Conservation (phyloP, 2,888 invertebrate species). For the Pachycephus smyrnensis region DNA sequence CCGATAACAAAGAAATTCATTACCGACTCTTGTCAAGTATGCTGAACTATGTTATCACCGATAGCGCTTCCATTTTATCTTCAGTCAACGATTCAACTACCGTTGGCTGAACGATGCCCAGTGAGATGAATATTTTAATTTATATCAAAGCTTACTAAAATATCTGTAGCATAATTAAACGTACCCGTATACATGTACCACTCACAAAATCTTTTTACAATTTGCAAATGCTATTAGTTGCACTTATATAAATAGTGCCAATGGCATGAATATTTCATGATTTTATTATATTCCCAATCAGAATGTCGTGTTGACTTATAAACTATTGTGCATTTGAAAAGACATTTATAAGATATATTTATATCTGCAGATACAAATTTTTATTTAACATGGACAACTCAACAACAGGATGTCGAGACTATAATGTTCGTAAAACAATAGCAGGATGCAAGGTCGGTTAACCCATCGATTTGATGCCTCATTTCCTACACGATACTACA, state of each 20-base stretch:
- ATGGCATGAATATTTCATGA: no score
- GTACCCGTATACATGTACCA: not conserved
- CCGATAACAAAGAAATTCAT: not conserved
- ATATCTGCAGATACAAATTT: not conserved
- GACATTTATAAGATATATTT: not conserved
- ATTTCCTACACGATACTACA: not conserved
- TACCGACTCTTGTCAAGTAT: not conserved
- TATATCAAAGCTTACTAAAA: not conserved
- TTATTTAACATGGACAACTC: not conserved
- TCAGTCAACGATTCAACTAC: not conserved
- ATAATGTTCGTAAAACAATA: not conserved
- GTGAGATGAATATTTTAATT: not conserved
- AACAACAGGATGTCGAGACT: not conserved
- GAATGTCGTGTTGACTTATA: not conserved
- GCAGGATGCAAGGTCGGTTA: conserved; percentile 11
- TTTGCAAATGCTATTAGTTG: not conserved
- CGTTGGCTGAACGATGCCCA: not conserved
- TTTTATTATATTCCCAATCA: no score
- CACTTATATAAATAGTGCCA: not conserved
- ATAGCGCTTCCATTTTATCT: not conserved
- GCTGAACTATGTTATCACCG: not conserved
- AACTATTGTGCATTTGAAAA: not conserved
- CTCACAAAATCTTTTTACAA: not conserved
- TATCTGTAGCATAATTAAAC: not conserved
- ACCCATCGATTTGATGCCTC: conserved; percentile 2